Evolutionary conservation across 2,113 vertebrate genomes (phyloP).

Genomic region (Paracanthobrama guichenoti): DNA sequence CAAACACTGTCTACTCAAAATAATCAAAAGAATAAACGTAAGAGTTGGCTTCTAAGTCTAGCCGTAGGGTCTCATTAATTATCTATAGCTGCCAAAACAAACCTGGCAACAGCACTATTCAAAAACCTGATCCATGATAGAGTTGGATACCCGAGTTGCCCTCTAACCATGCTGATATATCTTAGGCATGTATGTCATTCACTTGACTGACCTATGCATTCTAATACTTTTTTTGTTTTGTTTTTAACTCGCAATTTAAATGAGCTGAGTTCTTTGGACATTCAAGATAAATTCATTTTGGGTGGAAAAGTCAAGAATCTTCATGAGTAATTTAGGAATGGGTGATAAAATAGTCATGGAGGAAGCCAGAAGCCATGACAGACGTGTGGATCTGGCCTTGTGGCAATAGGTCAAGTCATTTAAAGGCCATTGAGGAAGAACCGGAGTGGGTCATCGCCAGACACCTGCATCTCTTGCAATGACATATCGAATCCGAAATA

Average conservation of each 20-base stretch:
- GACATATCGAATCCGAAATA: constrained; percentile 11
- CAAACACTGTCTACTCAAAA: constrained; percentile 17
- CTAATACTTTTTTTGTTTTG: constrained; percentile 9
- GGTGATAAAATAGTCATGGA: constrained; percentile 56
- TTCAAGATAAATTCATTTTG: constrained; percentile 57
- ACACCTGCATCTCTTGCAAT: background rate
- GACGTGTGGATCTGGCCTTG: constrained; percentile 10
- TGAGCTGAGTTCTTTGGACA: constrained; percentile 50
- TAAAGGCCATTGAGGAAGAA: background rate
- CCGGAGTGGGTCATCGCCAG: background rate
- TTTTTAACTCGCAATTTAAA: constrained; percentile 9
- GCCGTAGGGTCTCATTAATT: constrained; percentile 35
- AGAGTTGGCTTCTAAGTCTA: constrained; percentile 13
- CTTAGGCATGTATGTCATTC: background rate
- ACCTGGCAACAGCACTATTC: constrained; percentile 4
- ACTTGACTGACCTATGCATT: background rate
- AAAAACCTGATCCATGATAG: constrained; percentile 5
- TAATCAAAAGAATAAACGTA: constrained; percentile 38
- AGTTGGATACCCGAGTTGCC: constrained; percentile 1
- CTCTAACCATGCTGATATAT: background rate
- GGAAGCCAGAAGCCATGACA: constrained; percentile 27
- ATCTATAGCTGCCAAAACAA: constrained; percentile 24
- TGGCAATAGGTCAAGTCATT: background rate
- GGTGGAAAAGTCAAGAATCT: constrained; percentile 43
- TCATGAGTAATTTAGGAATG: constrained; percentile 61